phyloP scores from a whole-genome alignment of 1,140 invertebrate species.

The Bicyclus anynana region DNA sequence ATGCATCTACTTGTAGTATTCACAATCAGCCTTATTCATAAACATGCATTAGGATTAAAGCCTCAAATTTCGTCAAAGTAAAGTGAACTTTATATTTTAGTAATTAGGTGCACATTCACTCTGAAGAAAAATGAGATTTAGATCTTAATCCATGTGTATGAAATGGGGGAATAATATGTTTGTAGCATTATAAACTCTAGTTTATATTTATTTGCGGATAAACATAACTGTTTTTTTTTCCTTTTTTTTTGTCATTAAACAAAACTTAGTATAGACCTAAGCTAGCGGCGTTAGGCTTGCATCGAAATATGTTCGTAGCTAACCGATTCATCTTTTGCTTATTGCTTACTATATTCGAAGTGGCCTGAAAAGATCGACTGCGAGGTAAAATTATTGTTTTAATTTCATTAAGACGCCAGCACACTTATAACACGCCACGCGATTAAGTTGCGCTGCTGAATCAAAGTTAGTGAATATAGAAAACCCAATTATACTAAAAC shows the following conservation, averaged over 20 bases:
- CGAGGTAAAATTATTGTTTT: conserved; percentile 53
- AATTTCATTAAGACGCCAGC: conserved; percentile 9
- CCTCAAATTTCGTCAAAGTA: too few relatives aligned
- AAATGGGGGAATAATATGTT: neutral
- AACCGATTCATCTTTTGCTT: conserved; percentile 59
- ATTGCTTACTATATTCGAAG: conserved; percentile 75
- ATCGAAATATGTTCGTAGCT: conserved; percentile 32
- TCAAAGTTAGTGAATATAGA: too few relatives aligned
- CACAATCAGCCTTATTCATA: too few relatives aligned
- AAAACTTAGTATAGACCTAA: conserved; percentile 11
- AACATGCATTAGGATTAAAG: too few relatives aligned
- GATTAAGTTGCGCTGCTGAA: too few relatives aligned
- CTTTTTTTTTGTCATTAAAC: neutral
- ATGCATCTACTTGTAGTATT: too few relatives aligned
- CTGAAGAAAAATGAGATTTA: too few relatives aligned
- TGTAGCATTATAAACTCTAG: neutral
- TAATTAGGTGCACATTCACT: too few relatives aligned
- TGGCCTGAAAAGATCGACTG: conserved; percentile 69
- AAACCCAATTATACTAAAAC: too few relatives aligned
- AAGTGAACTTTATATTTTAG: too few relatives aligned
- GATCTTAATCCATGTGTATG: too few relatives aligned
- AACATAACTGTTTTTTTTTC: neutral
- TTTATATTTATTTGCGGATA: neutral
- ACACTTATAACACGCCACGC: too few relatives aligned
- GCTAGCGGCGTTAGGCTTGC: conserved; percentile 24